Conservation (phyloP, 2,797 vertebrate species). For the Tenualosa thibaudeaui region DNA sequence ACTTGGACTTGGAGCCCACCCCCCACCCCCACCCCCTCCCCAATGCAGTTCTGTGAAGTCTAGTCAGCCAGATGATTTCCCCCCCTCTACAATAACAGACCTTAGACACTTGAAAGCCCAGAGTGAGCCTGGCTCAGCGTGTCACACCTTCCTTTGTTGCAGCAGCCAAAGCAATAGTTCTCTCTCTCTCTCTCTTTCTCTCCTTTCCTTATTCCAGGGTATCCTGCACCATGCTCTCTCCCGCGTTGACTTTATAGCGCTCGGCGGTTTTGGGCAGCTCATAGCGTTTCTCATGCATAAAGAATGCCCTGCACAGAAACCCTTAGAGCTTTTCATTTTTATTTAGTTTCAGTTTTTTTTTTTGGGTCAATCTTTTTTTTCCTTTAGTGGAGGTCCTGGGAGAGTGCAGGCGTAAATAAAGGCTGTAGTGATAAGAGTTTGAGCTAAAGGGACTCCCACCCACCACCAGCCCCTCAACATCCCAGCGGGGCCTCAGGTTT, state of each 20-base stretch:
- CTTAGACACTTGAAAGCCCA: conserved; percentile 12
- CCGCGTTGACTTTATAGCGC: neutral
- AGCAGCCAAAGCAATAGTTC: neutral
- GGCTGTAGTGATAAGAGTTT: neutral
- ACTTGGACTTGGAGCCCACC: neutral
- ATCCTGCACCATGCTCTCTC: neutral
- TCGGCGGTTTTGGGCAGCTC: neutral
- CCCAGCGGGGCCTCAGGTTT: neutral
- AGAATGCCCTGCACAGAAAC: neutral
- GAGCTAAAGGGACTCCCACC: neutral
- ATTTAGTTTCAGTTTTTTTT: neutral
- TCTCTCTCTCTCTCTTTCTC: neutral
- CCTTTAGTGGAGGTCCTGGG: neutral
- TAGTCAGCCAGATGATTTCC: conserved; percentile 9
- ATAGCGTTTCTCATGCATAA: conserved; percentile 5
- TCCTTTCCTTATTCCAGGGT: neutral
- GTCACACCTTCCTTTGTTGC: conserved; percentile 27
- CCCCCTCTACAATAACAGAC: neutral
- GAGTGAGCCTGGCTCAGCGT: conserved; percentile 23
- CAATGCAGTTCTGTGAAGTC: neutral
- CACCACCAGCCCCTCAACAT: neutral
- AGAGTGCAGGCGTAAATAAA: neutral
- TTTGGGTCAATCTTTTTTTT: neutral
- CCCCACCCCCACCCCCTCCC: too few species aligned
- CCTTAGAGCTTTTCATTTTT: neutral